These are phyloP conservation scores for Ametastegia equiseti DNA, from an alignment of 2,888 invertebrate species.

Conservation along the genomic window DNA sequence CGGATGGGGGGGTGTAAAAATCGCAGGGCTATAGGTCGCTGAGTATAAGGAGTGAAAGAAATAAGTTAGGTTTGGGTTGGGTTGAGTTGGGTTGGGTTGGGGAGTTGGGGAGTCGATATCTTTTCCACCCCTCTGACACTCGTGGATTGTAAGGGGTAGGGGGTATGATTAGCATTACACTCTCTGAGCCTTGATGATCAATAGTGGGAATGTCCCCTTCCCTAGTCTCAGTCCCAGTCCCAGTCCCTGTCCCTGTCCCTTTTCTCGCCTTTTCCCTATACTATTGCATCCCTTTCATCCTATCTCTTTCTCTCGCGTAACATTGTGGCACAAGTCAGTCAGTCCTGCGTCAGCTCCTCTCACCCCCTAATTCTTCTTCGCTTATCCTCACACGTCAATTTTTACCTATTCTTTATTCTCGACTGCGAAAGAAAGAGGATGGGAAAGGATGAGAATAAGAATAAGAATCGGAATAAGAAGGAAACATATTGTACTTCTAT, in stretches of 20 bases:
- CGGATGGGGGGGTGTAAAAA: no score
- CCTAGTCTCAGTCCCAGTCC: slow-evolving; percentile 52
- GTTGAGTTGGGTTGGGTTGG: neutral
- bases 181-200: slow-evolving; percentile 76
- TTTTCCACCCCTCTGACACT: slow-evolving; percentile 62
- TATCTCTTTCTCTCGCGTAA: neutral
- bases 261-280: slow-evolving; percentile 53
- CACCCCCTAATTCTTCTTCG: no score
- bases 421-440: neutral
- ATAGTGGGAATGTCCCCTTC: slow-evolving; percentile 74
- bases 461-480: neutral
- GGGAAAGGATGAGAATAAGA: neutral
- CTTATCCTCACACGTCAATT: neutral
- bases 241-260: slow-evolving; percentile 51
- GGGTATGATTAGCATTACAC: slow-evolving; percentile 76
- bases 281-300: neutral
- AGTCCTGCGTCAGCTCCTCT: neutral
- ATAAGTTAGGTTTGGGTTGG: neutral
- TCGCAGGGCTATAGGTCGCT: neutral
- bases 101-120: slow-evolving; percentile 72
- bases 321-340: neutral
- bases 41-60: slow-evolving; percentile 22
- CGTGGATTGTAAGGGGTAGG: slow-evolving; percentile 58
- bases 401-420: neutral
- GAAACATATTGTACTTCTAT: neutral